Evolutionary conservation across 2,888 invertebrate genomes (phyloP), one percentile per base, ranked within the genome.

Genomic region (Drosophila quinaria): DNA sequence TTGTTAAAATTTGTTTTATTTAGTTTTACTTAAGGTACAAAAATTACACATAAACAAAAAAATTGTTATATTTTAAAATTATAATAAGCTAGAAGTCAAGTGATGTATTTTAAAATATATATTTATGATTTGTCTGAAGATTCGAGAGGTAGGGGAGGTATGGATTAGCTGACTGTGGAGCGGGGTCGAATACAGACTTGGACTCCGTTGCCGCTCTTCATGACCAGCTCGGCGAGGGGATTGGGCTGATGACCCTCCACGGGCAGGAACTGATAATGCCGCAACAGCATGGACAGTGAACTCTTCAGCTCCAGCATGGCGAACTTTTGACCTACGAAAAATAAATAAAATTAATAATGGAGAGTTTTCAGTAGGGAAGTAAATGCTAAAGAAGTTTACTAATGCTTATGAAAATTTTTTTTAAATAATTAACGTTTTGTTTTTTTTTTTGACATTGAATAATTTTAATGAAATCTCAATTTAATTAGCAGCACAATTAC

Each of bases 271-370:
- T 92, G 89, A 73, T 90, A 93, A 51, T 83, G 86, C 2, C 91
- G 82, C 67, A 93, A 61, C 6, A 93, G 62, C 68, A 87, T 88
- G 2, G 92, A 80, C 2, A 93, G 54, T 2, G 89, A 70, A 19
- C 88, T 85, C 78, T 93, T 93, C 17, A 92, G 66, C 64, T 93
- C 93, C 50, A 92, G 61, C 91, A 93, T 92, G 52, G 93, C 93
- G 64, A 92, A 93, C 76, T 91, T 93, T 90, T 93, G 93, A 19
- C 93, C 92, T 92, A 31, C 25, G 25, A 25, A 25, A 22, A 0
- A 69, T 73, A 11, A 15, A 11, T 2, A 4, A 10, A 13, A 15
- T 25, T 25, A 25, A 5, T 25, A 25, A 22, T 4, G 2, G 22
- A 22, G 22, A 22, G 22, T 22, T 22, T 22, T 22, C 2, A 22